These are phyloP conservation scores for Cerastis rubricosa DNA, from an alignment of 2,888 invertebrate species.

Conservation along the genomic window DNA sequence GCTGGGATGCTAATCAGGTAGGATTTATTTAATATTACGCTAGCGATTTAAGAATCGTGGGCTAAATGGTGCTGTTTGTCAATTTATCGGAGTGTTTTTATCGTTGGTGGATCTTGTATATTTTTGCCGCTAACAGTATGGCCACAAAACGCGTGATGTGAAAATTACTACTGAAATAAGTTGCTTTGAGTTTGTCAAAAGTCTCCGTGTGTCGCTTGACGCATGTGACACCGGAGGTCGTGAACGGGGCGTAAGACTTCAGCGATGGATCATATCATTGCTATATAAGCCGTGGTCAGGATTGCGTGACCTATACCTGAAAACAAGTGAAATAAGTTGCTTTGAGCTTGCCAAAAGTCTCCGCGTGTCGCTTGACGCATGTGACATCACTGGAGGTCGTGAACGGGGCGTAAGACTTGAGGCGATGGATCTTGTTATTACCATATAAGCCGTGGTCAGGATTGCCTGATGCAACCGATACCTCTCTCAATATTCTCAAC, in stretches of 20 bases:
- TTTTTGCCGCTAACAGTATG: neutral
- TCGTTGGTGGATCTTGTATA: neutral
- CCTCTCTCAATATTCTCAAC: neutral
- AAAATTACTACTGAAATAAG: neutral
- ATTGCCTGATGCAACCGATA: neutral
- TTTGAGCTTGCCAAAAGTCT: neutral
- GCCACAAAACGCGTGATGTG: neutral
- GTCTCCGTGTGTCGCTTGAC: neutral
- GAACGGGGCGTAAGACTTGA: neutral
- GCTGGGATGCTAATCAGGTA: slow-evolving; percentile 53
- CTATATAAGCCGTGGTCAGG: too few species aligned
- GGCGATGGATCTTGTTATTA: neutral
- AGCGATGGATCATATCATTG: neutral
- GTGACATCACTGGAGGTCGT: neutral
- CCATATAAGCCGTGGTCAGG: neutral
- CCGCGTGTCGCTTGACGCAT: neutral
- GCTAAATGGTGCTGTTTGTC: slow-evolving; percentile 12
- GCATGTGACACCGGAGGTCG: neutral
- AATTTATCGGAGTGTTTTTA: slow-evolving; percentile 8
- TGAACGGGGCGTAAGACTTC: neutral
- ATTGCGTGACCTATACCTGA: too few species aligned
- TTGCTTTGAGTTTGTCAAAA: neutral
- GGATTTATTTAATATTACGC: slow-evolving; percentile 51
- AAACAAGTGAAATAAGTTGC: neutral
- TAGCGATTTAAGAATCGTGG: slow-evolving; percentile 40